A percentile compares a stretch with the other conserved stretches of the same genome.
phyloP scores from a whole-genome alignment of 2,113 vertebrate genomes.

The Raja brachyura region DNA sequence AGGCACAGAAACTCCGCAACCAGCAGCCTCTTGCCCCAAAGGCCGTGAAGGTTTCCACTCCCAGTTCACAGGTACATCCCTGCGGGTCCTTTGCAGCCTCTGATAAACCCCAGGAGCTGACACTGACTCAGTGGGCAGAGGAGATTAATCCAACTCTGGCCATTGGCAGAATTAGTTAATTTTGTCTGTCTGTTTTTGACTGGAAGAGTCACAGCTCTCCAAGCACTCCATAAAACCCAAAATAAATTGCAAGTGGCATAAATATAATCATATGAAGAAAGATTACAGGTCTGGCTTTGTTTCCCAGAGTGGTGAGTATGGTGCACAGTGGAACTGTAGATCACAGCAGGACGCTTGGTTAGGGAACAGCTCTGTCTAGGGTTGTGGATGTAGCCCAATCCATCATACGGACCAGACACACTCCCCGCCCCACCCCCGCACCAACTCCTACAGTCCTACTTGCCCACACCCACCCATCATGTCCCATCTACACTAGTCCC shows the following conservation, averaged over 20 bases:
- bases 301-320: neutral
- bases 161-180: neutral
- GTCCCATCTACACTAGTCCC: no score
- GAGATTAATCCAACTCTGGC: no score
- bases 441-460: neutral
- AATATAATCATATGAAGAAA: no score
- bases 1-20: constrained; percentile 85
- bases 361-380: no score
- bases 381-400: no score
- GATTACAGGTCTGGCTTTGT: neutral
- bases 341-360: no score
- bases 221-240: neutral
- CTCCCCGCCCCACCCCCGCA: no score
- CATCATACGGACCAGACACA: no score
- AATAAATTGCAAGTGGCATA: neutral
- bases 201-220: neutral
- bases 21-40: constrained; percentile 85
- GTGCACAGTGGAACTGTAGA: no score
- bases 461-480: no score
- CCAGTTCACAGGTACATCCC: constrained; percentile 61
- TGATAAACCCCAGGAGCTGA: no score
- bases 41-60: constrained; percentile 56
- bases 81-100: neutral
- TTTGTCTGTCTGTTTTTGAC: neutral
- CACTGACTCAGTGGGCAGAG: no score